Percentiles rank a stretch among this genome's conserved stretches.
Conservation (phyloP, 1,140 invertebrate species). For the Periplaneta americana region DNA sequence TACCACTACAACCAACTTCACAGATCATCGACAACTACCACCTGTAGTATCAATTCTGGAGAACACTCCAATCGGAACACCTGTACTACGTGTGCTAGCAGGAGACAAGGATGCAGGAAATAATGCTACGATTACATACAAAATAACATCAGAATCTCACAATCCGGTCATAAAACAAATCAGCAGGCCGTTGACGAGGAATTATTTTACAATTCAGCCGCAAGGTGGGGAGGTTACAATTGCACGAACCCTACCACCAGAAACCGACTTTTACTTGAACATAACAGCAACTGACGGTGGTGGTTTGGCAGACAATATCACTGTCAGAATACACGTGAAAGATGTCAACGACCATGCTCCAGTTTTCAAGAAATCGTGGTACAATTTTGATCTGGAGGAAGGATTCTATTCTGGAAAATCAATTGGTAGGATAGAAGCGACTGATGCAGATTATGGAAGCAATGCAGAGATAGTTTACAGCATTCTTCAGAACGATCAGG, state of each 20-base stretch:
- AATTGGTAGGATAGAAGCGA: slow-evolving; percentile 68
- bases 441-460: slow-evolving; percentile 66
- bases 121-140: slow-evolving; percentile 73
- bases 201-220: slow-evolving; percentile 69
- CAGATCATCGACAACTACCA: slow-evolving; percentile 22
- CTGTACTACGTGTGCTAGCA: slow-evolving; percentile 73
- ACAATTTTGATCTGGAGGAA: slow-evolving; percentile 77
- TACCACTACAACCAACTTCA: not conserved
- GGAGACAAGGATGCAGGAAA: slow-evolving; percentile 71
- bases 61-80: slow-evolving; percentile 63
- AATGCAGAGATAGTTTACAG: slow-evolving; percentile 72
- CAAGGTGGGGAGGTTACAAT: slow-evolving; percentile 68
- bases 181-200: slow-evolving; percentile 31
- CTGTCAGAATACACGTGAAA: slow-evolving; percentile 59
- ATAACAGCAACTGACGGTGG: slow-evolving; percentile 71
- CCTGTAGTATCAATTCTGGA: slow-evolving; percentile 69
- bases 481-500: slow-evolving; percentile 50
- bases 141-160: slow-evolving; percentile 51
- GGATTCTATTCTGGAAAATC: slow-evolving; percentile 62
- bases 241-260: slow-evolving; percentile 65
- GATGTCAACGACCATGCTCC: slow-evolving; percentile 86
- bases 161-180: not conserved
- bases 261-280: slow-evolving; percentile 71
- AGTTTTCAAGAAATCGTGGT: slow-evolving; percentile 72
- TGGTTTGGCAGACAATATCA: slow-evolving; percentile 59